Conservation (phyloP, 2,797 vertebrate species). For the Morus bassanus region DNA sequence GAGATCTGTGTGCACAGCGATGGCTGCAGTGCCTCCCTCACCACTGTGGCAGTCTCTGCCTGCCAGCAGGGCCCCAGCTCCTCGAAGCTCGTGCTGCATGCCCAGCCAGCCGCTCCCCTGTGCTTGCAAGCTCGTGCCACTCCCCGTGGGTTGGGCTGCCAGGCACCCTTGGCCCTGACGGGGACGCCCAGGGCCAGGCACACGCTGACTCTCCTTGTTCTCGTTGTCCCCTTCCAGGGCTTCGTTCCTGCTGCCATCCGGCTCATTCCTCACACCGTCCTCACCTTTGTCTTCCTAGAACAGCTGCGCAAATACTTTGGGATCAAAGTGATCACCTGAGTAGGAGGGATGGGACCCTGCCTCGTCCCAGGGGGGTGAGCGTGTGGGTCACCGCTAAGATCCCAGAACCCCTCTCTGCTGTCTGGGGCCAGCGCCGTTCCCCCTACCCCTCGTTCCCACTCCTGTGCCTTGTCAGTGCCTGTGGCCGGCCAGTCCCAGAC, state of each 20-base stretch:
- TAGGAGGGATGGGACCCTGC: neutral
- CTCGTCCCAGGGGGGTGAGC: neutral
- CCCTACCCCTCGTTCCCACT: neutral
- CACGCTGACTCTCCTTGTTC: fast-evolving
- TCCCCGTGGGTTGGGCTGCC: neutral
- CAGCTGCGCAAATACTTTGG: slow-evolving; percentile 93
- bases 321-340: slow-evolving; percentile 83
- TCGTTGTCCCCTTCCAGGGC: slow-evolving; percentile 76
- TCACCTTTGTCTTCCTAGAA: slow-evolving; percentile 95
- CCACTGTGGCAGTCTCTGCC: neutral
- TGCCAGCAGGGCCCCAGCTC: neutral
- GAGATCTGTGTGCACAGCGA: neutral
- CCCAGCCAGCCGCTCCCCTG: neutral
- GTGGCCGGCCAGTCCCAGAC: neutral
- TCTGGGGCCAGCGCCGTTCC: neutral
- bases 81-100: neutral
- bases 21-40: neutral
- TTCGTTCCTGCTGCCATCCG: slow-evolving; percentile 92
- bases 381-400: neutral
- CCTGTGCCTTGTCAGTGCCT: slow-evolving; percentile 23
- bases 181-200: neutral
- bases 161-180: neutral
- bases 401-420: neutral
- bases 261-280: slow-evolving; percentile 90
- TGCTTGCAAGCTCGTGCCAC: fast-evolving